Percentiles rank a stretch among this genome's conserved stretches.
These are phyloP conservation scores for Chitala chitala DNA, from an alignment of 2,113 vertebrate genomes.

Conservation along the genomic window DNA sequence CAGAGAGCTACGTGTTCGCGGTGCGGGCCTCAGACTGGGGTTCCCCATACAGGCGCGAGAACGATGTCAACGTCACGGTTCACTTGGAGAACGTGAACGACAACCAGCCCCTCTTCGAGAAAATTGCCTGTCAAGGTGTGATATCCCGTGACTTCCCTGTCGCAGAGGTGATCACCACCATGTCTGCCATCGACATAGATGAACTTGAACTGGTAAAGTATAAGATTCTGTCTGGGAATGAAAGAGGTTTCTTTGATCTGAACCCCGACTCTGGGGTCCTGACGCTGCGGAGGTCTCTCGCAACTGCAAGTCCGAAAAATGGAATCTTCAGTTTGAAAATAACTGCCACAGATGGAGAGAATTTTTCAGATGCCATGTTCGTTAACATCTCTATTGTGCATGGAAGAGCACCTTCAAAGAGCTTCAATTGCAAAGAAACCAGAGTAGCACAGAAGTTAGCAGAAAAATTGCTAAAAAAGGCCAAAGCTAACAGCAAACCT, in stretches of 20 bases:
- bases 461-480: slow-evolving; percentile 90
- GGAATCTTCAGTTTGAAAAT: slow-evolving; percentile 81
- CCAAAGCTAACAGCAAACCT: slow-evolving; percentile 78
- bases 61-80: slow-evolving; percentile 87
- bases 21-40: slow-evolving; percentile 98
- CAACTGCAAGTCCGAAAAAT: slow-evolving; percentile 70
- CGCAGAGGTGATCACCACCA: slow-evolving; percentile 83
- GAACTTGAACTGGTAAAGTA: slow-evolving; percentile 92
- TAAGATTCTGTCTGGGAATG: slow-evolving; percentile 91
- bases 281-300: slow-evolving; percentile 72
- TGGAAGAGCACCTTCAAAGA: slow-evolving; percentile 75
- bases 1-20: slow-evolving; percentile 82
- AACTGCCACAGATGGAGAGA: slow-evolving; percentile 91
- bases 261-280: slow-evolving; percentile 93
- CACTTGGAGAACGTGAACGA: slow-evolving; percentile 88
- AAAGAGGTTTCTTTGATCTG: slow-evolving; percentile 83
- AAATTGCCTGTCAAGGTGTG: slow-evolving; percentile 83
- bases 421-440: slow-evolving; percentile 87
- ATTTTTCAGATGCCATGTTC: slow-evolving; percentile 89
- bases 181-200: slow-evolving; percentile 93
- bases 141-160: slow-evolving; percentile 83
- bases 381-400: slow-evolving; percentile 88
- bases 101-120: slow-evolving; percentile 92
- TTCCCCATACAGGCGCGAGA: slow-evolving; percentile 89
- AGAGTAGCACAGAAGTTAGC: slow-evolving; percentile 88